Percentiles rank a stretch among this genome's conserved stretches.
phyloP scores from a whole-genome alignment of 2,888 invertebrate genomes.

The Tolmerus cingulatus region DNA sequence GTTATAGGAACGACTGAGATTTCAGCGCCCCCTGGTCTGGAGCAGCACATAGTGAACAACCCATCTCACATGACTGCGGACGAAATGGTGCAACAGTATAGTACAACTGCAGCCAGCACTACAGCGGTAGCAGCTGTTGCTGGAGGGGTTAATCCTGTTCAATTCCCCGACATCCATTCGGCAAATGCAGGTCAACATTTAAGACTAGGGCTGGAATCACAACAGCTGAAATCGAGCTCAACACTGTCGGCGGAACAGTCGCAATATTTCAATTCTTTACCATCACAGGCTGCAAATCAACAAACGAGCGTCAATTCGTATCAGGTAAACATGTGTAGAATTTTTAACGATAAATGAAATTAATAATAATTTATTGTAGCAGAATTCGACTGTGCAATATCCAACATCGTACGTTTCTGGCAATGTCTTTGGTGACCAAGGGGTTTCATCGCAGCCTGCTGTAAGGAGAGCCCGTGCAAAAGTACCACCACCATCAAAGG shows the following conservation, averaged over 20 bases:
- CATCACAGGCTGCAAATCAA: constrained; percentile 56
- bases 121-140: constrained; percentile 54
- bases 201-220: constrained; percentile 53
- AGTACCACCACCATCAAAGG: constrained; percentile 86
- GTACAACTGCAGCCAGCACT: constrained; percentile 56
- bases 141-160: constrained; percentile 53
- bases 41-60: constrained; percentile 59
- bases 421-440: constrained; percentile 59
- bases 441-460: constrained; percentile 55
- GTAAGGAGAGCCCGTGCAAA: constrained; percentile 72
- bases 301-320: constrained; percentile 47
- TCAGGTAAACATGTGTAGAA: constrained; percentile 30
- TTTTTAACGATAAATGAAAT: neutral
- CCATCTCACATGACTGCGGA: constrained; percentile 57
- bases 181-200: constrained; percentile 57
- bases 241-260: constrained; percentile 71
- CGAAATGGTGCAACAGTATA: constrained; percentile 57
- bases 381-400: constrained; percentile 58
- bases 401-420: constrained; percentile 58
- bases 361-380: constrained; percentile 25
- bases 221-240: constrained; percentile 69
- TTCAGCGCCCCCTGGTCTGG: constrained; percentile 64
- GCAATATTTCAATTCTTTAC: constrained; percentile 68
- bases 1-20: constrained; percentile 53
- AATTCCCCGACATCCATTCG: constrained; percentile 60